Conservation (phyloP, 2,888 invertebrate genomes). For the Phaedon cochleariae region DNA sequence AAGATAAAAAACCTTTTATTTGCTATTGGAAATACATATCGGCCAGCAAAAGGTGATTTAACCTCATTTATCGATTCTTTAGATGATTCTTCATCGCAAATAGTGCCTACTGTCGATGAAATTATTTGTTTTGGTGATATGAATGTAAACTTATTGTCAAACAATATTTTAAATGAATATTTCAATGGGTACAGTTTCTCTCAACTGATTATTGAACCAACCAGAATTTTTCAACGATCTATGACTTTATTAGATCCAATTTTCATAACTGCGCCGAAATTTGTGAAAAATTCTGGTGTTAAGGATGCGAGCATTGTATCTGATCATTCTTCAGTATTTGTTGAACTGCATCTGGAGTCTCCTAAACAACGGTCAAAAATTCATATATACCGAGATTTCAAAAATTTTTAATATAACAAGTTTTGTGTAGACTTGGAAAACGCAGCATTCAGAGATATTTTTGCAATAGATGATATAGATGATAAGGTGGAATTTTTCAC, state of each 20-base stretch:
- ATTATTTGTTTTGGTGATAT: constrained; percentile 13
- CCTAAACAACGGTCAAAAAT: constrained; percentile 8
- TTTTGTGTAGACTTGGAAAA: constrained; percentile 4
- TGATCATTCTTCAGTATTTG: constrained; percentile 3
- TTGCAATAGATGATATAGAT: constrained; percentile 10
- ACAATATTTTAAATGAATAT: constrained; percentile 5
- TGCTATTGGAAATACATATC: constrained; percentile 6
- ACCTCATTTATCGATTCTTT: constrained; percentile 6
- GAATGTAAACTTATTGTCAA: constrained; percentile 10
- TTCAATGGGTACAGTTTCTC: constrained; percentile 2
- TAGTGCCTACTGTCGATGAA: constrained; percentile 9
- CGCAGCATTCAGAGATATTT: constrained; percentile 6
- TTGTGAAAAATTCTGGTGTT: constrained; percentile 9
- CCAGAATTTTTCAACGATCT: background rate
- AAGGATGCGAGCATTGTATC: constrained; percentile 9
- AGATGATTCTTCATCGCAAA: constrained; percentile 10
- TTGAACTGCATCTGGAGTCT: background rate
- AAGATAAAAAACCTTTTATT: constrained; percentile 3
- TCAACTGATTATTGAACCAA: constrained; percentile 1
- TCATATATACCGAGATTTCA: constrained; percentile 7
- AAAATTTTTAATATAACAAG: constrained; percentile 13
- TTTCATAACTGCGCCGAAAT: background rate
- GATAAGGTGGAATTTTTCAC: constrained; percentile 5
- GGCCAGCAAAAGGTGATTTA: constrained; percentile 5
- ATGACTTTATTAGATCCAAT: background rate